phyloP scores from a whole-genome alignment of 2,113 vertebrate species.

The Puntigrus tetrazona region DNA sequence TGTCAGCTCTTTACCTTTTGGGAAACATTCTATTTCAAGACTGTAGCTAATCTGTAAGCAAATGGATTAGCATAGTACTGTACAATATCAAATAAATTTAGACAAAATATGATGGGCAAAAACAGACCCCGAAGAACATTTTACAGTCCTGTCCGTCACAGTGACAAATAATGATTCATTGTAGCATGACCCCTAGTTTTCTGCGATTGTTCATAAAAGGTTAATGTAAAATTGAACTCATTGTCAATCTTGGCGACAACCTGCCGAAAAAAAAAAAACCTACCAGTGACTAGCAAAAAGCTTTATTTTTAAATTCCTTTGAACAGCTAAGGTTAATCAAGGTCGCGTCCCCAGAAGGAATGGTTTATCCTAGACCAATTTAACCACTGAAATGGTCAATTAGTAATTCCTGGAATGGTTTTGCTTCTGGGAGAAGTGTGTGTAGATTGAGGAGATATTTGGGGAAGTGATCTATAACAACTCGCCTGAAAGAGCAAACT shows the following conservation, averaged over 20 bases:
- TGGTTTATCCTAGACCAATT: neutral
- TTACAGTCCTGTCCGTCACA: neutral
- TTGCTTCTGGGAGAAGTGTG: neutral
- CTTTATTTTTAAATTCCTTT: neutral
- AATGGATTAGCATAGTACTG: neutral
- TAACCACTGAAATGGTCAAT: conserved; percentile 14
- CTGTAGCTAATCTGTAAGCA: neutral
- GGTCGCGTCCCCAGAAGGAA: neutral
- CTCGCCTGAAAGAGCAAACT: conserved; percentile 25
- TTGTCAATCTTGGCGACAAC: neutral
- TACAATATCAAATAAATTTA: neutral
- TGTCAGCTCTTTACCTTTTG: too few species aligned
- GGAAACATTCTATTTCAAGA: too few species aligned
- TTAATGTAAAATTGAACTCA: neutral
- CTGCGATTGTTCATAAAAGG: neutral
- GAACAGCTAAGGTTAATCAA: neutral
- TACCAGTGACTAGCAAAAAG: neutral
- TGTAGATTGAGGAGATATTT: neutral
- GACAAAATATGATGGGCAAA: neutral
- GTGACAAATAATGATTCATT: conserved; percentile 35
- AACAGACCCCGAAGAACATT: neutral
- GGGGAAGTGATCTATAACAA: neutral
- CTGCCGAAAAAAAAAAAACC: too few species aligned
- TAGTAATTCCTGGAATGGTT: conserved; percentile 21
- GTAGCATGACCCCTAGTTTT: neutral